Percentiles rank a stretch among this genome's conserved stretches.
phyloP scores from a whole-genome alignment of 2,797 vertebrate genomes.

The Bucorvus abyssinicus region DNA sequence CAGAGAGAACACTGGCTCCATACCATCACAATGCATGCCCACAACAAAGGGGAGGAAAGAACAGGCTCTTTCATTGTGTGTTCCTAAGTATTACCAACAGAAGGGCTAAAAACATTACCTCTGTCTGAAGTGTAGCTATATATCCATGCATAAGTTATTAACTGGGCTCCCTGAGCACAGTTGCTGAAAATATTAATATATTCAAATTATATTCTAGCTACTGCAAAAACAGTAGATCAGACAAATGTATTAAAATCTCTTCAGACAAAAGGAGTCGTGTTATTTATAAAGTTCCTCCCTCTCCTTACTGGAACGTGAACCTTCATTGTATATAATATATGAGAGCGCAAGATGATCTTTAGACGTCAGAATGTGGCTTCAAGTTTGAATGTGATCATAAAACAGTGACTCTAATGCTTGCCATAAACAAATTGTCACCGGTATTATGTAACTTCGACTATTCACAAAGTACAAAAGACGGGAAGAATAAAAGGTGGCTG shows the following conservation, averaged over 20 bases:
- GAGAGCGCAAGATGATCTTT: conserved; percentile 53
- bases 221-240: conserved; percentile 75
- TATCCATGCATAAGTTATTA: conserved; percentile 80
- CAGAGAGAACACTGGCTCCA: conserved; percentile 85
- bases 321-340: conserved; percentile 36
- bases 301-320: conserved; percentile 46
- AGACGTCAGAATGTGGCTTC: conserved; percentile 55
- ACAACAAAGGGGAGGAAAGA: conserved; percentile 88
- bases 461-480: conserved; percentile 43
- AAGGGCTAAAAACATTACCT: conserved; percentile 78
- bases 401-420: conserved; percentile 46
- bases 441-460: conserved; percentile 51
- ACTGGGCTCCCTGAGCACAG: conserved; percentile 70
- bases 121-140: conserved; percentile 78
- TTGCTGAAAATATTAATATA: conserved; percentile 82
- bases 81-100: conserved; percentile 77
- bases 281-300: conserved; percentile 45
- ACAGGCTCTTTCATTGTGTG: conserved; percentile 79
- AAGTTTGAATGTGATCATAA: conserved; percentile 62
- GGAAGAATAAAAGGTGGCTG: conserved; percentile 52
- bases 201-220: conserved; percentile 81
- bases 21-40: conserved; percentile 85
- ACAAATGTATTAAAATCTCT: conserved; percentile 73
- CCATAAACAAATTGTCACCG: conserved; percentile 63
- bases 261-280: conserved; percentile 71